A percentile compares a stretch with the other conserved stretches of the same genome.
Conservation (phyloP, 2,888 invertebrate genomes). For the Chloroclysta siterata region DNA sequence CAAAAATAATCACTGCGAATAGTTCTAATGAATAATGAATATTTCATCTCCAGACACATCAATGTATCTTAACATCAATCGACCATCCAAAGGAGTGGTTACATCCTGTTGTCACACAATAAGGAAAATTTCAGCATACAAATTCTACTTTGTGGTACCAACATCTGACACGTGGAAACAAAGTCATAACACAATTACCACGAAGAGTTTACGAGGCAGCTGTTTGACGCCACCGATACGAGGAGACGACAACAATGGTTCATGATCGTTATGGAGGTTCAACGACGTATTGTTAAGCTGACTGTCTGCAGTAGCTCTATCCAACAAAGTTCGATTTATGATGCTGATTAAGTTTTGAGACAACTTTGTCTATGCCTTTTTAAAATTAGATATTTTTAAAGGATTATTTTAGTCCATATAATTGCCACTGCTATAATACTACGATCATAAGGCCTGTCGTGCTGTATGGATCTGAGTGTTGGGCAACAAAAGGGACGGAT, state of each 20-base stretch:
- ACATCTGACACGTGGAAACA: slow-evolving; percentile 41
- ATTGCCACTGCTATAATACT: too few relatives aligned
- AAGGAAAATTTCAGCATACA: slow-evolving; percentile 14
- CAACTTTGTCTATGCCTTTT: slow-evolving; percentile 19
- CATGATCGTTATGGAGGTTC: slow-evolving; percentile 56
- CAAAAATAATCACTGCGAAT: too few relatives aligned
- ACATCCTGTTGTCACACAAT: slow-evolving; percentile 10
- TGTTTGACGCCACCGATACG: slow-evolving; percentile 48
- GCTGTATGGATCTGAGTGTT: too few relatives aligned
- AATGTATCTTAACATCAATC: slow-evolving; percentile 4
- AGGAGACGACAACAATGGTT: slow-evolving; percentile 56
- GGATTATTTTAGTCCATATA: not conserved
- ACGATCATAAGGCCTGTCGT: too few relatives aligned
- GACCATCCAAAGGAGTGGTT: slow-evolving; percentile 1
- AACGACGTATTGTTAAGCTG: slow-evolving; percentile 59
- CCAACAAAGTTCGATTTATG: slow-evolving; percentile 48
- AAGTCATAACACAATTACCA: slow-evolving; percentile 49
- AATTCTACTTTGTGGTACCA: slow-evolving; percentile 15
- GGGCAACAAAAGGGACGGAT: too few relatives aligned
- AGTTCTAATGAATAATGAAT: not conserved
- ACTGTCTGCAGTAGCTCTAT: slow-evolving; percentile 44
- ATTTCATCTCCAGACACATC: not conserved
- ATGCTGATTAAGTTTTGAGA: slow-evolving; percentile 48
- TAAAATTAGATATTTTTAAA: not conserved
- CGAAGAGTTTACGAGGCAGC: slow-evolving; percentile 52